Evolutionary conservation across 2,113 vertebrate species (phyloP).

Genomic region (Halichoeres trimaculatus): DNA sequence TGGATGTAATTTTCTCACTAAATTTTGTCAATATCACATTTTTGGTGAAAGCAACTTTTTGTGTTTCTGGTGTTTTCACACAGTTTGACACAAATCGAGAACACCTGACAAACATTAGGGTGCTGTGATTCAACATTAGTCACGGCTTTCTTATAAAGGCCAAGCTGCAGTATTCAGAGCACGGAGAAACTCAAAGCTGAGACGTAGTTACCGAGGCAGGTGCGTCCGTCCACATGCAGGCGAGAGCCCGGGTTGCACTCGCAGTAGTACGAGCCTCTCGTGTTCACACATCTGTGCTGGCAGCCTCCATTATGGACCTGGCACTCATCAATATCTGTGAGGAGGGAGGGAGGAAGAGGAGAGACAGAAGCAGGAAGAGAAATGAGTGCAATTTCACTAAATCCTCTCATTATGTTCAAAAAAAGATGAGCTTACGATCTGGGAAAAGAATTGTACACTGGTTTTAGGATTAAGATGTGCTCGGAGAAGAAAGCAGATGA

Average conservation of each 20-base stretch:
- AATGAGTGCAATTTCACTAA: constrained; percentile 61
- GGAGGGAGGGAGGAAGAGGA: neutral
- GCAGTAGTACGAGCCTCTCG: constrained; percentile 89
- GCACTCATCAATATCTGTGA: constrained; percentile 93
- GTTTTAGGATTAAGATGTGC: constrained; percentile 49
- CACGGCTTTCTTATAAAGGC: neutral
- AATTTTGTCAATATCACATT: too few species aligned
- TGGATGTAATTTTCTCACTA: neutral
- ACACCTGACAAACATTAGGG: neutral
- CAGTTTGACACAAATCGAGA: neutral
- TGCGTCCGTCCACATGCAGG: constrained; percentile 91
- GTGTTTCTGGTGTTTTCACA: neutral
- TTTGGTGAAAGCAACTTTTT: too few species aligned
- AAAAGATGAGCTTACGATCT: constrained; percentile 34
- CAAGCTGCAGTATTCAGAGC: neutral
- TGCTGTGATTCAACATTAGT: neutral
- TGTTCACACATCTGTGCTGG: constrained; percentile 95
- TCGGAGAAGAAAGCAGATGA: constrained; percentile 50
- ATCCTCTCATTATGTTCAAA: constrained; percentile 60
- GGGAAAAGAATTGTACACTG: constrained; percentile 24
- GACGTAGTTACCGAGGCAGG: constrained; percentile 89
- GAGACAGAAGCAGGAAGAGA: constrained; percentile 11
- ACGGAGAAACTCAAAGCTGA: neutral
- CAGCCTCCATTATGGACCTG: constrained; percentile 94
- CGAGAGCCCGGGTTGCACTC: constrained; percentile 89